Base-by-base conservation (phyloP, 2,113 vertebrate genomes). In the Zapus hudsonius region DNA sequence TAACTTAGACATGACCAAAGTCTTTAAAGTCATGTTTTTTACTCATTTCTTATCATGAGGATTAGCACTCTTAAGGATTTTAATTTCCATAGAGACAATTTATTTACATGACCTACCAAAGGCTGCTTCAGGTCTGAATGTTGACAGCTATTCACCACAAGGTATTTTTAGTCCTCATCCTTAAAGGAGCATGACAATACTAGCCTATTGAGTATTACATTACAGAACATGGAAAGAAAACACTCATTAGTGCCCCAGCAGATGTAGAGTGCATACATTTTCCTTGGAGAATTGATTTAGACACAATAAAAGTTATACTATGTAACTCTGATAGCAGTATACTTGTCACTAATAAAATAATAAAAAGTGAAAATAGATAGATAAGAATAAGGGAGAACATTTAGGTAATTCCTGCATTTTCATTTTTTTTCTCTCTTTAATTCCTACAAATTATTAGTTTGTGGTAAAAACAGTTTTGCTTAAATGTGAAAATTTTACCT, bases 101-200 rank as follows among this genome's bases (percentile, higher is more conserved):
- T 87, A 13, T 89, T 76, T 92, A 76, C 79, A 70, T 89, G 59
- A 89, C 61, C 72, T 47, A 93, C 42, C 73, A 93, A 67, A 84
- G 47, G 7, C n/a, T 36, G 27, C 38, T 89, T 94, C 82, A 64
- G 19, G 86, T 87, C 52, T 81, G 23, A 78, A 22, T 81, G 17
- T 81, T 81, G 47, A 29, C 22, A 87, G 6, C 20, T 93, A 59
- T 74, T 70, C 36, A 88, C n/a, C 55, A 0, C 36, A 88, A 78
- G 79, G 64, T 89, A 87, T 76, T 42, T 87, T 93, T 96, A 61
- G 79, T 23, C 69, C 10, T 87, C 29, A 10, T 91, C 23, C 20
- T n/a, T 79, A 90, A 95, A 84, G 20, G 36, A 91, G 36, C 70
- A 63, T 63, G 90, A 83, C 57, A 85, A 74, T 72, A 52, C 27